Evolutionary conservation across 2,888 invertebrate species (phyloP).

Genomic region (Onthophagus sagittarius): DNA sequence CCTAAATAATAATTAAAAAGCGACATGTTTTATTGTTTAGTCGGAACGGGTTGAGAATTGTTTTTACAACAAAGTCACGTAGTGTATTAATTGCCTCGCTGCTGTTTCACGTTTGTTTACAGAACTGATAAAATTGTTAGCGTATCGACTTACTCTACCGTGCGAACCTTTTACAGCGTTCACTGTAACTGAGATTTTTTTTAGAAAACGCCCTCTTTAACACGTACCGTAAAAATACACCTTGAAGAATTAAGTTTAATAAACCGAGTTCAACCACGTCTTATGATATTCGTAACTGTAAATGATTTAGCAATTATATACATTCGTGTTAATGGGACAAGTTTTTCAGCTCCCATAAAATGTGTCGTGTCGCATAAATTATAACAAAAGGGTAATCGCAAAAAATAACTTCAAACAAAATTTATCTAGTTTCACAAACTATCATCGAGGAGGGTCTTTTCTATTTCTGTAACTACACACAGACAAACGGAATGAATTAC

Average conservation of each 20-base stretch:
- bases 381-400: too few relatives aligned
- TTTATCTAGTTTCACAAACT: background rate
- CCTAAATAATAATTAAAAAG: slow-evolving; percentile 13
- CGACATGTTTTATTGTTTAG: slow-evolving; percentile 13
- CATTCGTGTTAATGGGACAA: too few relatives aligned
- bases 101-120: slow-evolving; percentile 7
- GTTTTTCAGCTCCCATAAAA: too few relatives aligned
- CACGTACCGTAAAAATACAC: background rate
- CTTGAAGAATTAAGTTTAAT: background rate
- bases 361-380: too few relatives aligned
- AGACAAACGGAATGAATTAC: background rate
- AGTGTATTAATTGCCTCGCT: slow-evolving; percentile 17
- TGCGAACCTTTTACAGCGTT: background rate
- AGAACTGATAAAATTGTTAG: slow-evolving; percentile 9
- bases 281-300: too few relatives aligned
- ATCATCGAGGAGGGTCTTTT: background rate
- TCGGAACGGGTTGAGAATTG: slow-evolving; percentile 13
- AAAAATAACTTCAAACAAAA: background rate
- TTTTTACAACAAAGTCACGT: slow-evolving; percentile 26
- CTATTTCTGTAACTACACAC: background rate
- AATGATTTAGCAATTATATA: too few relatives aligned
- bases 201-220: background rate
- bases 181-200: background rate
- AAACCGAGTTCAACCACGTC: too few relatives aligned
- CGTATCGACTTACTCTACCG: slow-evolving; percentile 1